Evolutionary conservation across 1,140 invertebrate genomes (phyloP).

Genomic region (Leptinotarsa lineolata): DNA sequence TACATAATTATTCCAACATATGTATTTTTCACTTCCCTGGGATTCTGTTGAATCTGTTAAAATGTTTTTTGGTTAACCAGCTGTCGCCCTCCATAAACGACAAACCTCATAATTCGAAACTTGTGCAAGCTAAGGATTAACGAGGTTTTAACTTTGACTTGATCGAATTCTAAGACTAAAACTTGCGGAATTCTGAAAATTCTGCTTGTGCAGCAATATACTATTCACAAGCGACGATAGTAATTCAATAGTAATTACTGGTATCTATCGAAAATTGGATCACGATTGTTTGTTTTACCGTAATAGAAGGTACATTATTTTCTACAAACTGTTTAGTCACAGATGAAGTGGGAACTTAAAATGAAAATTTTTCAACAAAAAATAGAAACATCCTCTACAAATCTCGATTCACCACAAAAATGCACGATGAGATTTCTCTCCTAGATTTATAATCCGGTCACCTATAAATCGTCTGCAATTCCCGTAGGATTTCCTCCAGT

Average conservation of each 20-base stretch:
- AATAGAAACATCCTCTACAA: background rate
- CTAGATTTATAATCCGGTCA: background rate
- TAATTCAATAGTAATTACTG: background rate
- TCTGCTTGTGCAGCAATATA: background rate
- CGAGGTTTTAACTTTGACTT: no score
- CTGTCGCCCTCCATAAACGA: no score
- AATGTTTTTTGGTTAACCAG: no score
- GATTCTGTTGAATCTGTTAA: no score
- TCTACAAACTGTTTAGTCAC: background rate
- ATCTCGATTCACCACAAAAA: conserved; percentile 17
- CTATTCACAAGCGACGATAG: background rate
- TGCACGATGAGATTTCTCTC: conserved; percentile 25
- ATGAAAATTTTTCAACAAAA: background rate
- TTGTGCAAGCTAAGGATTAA: no score
- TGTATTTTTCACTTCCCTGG: no score
- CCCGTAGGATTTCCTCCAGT: conserved; percentile 26
- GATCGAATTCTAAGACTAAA: no score
- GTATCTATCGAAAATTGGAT: no score
- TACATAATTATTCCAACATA: no score
- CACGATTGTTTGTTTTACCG: no score
- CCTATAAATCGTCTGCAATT: conserved; percentile 38
- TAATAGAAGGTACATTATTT: background rate
- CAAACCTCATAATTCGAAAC: no score
- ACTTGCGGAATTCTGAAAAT: no score
- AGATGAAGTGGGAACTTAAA: background rate